phyloP scores from a whole-genome alignment of 1,140 invertebrate species.

The Anoplolepis gracilipes region DNA sequence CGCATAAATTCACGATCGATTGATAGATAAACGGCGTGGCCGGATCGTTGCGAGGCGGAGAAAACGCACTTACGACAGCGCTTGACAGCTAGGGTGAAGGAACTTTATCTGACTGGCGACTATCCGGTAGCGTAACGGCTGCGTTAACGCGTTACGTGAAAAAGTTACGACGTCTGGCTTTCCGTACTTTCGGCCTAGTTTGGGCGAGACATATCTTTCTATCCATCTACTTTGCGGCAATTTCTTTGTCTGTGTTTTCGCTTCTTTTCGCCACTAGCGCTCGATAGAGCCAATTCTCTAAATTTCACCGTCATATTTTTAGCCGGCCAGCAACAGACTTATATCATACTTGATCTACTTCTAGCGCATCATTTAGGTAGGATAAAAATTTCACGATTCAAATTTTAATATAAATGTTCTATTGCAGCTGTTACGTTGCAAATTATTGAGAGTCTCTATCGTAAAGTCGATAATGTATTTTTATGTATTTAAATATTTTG shows the following conservation, averaged over 20 bases:
- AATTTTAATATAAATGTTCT: neutral
- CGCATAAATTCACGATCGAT: constrained; percentile 64
- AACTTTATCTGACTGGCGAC: constrained; percentile 65
- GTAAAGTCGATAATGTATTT: neutral
- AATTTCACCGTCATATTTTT: constrained; percentile 2
- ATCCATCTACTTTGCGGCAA: constrained; percentile 30
- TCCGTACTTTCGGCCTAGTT: constrained; percentile 58
- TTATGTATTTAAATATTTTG: neutral
- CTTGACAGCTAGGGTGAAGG: constrained; percentile 51
- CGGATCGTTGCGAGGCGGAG: constrained; percentile 40
- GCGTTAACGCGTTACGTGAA: constrained; percentile 46
- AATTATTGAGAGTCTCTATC: neutral
- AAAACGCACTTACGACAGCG: constrained; percentile 66
- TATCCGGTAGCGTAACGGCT: constrained; percentile 62
- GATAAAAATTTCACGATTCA: neutral
- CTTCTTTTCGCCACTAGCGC: neutral
- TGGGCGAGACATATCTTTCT: constrained; percentile 2
- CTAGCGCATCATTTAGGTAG: constrained; percentile 21
- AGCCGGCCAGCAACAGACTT: constrained; percentile 9
- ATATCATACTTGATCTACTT: constrained; percentile 17
- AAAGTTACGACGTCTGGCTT: constrained; percentile 57
- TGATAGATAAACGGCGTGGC: constrained; percentile 56
- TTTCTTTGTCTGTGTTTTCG: neutral
- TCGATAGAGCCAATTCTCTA: constrained; percentile 4
- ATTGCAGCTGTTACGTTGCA: neutral